A percentile compares a stretch with the other conserved stretches of the same genome.
Evolutionary conservation across 2,888 invertebrate genomes (phyloP).

Genomic region (Panopea generosa): DNA sequence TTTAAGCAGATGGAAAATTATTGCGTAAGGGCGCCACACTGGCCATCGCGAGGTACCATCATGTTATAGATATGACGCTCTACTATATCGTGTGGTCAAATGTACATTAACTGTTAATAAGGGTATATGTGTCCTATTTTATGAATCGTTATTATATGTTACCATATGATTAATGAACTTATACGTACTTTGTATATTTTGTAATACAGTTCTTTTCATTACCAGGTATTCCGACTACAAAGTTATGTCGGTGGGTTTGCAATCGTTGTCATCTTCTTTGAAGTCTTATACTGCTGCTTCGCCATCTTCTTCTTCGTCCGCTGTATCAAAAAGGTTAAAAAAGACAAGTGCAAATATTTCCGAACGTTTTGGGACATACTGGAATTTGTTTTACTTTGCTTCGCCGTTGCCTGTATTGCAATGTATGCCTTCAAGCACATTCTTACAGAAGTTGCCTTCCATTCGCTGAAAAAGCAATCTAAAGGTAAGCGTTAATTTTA

Average conservation of each 20-base stretch:
- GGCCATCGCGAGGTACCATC: too few species aligned
- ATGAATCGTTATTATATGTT: too few species aligned
- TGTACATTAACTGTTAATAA: too few species aligned
- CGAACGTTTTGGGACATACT: constrained; percentile 85
- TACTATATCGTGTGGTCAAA: too few species aligned
- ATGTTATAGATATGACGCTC: too few species aligned
- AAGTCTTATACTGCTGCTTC: constrained; percentile 84
- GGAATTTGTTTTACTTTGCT: constrained; percentile 84
- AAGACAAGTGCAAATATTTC: constrained; percentile 83
- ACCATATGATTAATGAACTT: too few species aligned
- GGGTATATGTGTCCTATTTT: too few species aligned
- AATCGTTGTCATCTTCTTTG: constrained; percentile 83
- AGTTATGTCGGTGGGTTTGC: constrained; percentile 85
- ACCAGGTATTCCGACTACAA: constrained; percentile 83
- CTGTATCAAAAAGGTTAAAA: constrained; percentile 80
- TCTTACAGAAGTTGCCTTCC: constrained; percentile 81
- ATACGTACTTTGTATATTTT: too few species aligned
- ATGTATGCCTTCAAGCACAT: constrained; percentile 85
- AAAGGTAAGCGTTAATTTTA: constrained; percentile 72
- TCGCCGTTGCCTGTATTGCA: constrained; percentile 84
- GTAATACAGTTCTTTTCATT: too few species aligned
- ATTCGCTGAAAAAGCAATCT: constrained; percentile 79
- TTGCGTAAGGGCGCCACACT: too few species aligned
- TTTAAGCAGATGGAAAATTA: too few species aligned
- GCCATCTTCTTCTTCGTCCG: constrained; percentile 85